Percentiles rank a stretch among this genome's conserved stretches.
Evolutionary conservation across 2,113 vertebrate genomes (phyloP).

Genomic region (Aptenodytes patagonicus): DNA sequence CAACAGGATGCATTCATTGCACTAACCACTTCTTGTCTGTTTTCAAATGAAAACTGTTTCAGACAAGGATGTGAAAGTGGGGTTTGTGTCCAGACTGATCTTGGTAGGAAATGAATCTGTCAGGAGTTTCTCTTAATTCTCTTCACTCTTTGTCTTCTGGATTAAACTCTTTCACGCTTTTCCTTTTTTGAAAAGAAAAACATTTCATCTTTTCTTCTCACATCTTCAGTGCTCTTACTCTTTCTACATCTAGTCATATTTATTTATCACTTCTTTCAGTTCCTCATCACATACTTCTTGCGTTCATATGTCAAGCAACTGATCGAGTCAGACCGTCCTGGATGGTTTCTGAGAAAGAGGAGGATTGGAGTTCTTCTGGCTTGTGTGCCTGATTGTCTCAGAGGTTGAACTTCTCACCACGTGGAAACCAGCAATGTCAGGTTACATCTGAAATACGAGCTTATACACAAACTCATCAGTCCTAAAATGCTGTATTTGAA

Average conservation of each 20-base stretch:
- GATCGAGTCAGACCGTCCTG: neutral
- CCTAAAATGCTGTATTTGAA: neutral
- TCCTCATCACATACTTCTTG: neutral
- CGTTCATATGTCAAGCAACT: neutral
- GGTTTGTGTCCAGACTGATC: neutral
- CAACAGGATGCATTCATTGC: neutral
- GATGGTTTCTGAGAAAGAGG: neutral
- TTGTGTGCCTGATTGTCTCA: neutral
- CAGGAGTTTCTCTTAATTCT: neutral
- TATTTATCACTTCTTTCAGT: neutral
- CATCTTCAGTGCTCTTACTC: neutral
- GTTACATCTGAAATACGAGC: neutral
- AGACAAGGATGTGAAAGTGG: neutral
- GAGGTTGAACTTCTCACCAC: neutral
- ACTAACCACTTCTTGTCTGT: neutral
- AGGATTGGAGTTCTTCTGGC: neutral
- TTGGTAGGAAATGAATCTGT: neutral
- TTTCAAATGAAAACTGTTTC: neutral
- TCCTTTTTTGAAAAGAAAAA: neutral
- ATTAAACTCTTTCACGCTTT: neutral
- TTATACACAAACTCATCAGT: neutral
- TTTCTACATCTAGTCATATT: neutral
- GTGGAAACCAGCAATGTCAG: neutral
- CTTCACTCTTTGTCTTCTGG: neutral
- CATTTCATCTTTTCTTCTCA: neutral